phyloP scores from a whole-genome alignment of 2,797 vertebrate species.

The Enteromius mattozi region DNA sequence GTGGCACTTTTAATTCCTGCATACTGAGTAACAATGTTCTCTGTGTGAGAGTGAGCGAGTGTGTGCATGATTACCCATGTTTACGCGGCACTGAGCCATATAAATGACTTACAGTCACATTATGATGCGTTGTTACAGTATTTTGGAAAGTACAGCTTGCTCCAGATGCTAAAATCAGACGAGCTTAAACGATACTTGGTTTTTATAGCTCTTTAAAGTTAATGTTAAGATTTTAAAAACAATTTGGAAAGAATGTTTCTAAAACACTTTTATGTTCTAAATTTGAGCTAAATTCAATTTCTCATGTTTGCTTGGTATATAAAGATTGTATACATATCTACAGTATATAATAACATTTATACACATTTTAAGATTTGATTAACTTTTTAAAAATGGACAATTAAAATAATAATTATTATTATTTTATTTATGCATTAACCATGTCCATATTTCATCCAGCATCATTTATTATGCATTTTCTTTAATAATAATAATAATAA shows the following conservation, averaged over 20 bases:
- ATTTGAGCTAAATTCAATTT: not conserved
- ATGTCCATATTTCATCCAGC: not conserved
- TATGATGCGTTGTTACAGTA: not conserved
- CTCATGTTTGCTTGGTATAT: not conserved
- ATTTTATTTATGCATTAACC: not conserved
- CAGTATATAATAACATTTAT: not conserved
- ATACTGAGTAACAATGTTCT: not conserved
- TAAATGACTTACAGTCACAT: constrained; percentile 9
- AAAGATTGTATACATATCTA: not conserved
- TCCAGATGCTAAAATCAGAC: not conserved
- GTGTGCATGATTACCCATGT: not conserved
- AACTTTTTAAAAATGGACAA: not conserved
- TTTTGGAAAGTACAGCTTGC: not conserved
- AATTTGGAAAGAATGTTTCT: not conserved
- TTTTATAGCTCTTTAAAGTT: too few species aligned
- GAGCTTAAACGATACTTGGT: too few species aligned
- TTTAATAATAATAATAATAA: too few species aligned
- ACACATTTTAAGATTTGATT: not conserved
- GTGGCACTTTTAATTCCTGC: not conserved
- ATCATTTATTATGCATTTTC: not conserved
- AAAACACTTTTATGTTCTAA: not conserved
- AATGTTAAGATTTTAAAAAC: too few species aligned
- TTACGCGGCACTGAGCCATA: not conserved
- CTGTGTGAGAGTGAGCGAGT: not conserved
- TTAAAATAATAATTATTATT: not conserved